A percentile compares a stretch with the other conserved stretches of the same genome.
These are phyloP conservation scores for Hermetia illucens DNA, from an alignment of 1,140 invertebrate species.

Conservation along the genomic window DNA sequence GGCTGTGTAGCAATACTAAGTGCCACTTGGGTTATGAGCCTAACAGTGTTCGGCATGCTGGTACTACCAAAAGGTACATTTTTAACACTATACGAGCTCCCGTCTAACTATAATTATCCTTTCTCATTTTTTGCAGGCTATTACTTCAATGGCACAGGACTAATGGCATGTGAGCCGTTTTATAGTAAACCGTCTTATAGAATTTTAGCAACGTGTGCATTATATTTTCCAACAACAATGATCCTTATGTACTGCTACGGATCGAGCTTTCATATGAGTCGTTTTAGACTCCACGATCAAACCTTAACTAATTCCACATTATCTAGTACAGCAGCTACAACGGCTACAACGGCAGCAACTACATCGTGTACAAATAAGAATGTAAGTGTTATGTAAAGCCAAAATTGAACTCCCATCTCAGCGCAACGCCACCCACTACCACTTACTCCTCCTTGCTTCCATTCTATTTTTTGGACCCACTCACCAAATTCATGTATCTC, in stretches of 20 bases:
- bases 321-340: conserved; percentile 5
- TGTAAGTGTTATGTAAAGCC: no score
- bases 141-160: conserved; percentile 70
- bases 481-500: no score
- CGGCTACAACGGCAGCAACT: conserved; percentile 2
- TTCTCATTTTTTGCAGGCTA: conserved; percentile 38
- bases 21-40: conserved; percentile 64
- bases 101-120: neutral
- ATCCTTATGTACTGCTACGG: conserved; percentile 81
- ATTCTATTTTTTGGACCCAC: no score
- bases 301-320: conserved; percentile 18
- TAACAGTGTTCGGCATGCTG: conserved; percentile 62
- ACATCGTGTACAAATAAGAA: conserved; percentile 4
- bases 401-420: no score
- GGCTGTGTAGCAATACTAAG: conserved; percentile 68
- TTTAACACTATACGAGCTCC: neutral
- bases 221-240: conserved; percentile 81
- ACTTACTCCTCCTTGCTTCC: no score
- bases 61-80: conserved; percentile 51
- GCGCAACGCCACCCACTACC: no score
- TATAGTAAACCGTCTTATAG: conserved; percentile 57
- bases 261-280: conserved; percentile 73
- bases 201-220: conserved; percentile 67
- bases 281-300: conserved; percentile 48
- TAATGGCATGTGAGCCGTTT: conserved; percentile 75